Evolutionary conservation across 2,797 vertebrate species (phyloP).

Genomic region (Pelobates cultripes): DNA sequence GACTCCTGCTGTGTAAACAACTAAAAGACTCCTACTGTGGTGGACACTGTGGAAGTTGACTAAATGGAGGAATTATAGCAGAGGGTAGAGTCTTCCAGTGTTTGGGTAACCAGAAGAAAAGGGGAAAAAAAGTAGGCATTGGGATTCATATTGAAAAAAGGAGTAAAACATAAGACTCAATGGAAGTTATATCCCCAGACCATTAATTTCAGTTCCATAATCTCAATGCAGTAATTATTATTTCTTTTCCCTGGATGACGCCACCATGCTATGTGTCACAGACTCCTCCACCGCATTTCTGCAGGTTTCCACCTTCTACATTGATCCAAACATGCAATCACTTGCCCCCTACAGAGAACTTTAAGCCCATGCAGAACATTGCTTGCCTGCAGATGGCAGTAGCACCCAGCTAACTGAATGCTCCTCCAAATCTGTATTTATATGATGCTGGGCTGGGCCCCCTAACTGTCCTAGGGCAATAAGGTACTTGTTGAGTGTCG

Average conservation of each 20-base stretch:
- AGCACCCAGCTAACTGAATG: background rate
- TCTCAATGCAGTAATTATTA: too few relatives aligned
- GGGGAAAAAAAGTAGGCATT: background rate
- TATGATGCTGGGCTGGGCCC: background rate
- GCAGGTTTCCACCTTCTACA: too few relatives aligned
- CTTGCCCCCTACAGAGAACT: background rate
- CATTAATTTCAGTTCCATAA: background rate
- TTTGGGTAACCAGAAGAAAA: background rate
- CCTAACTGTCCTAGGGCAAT: background rate
- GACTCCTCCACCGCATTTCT: background rate
- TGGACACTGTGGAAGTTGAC: background rate
- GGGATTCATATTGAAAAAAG: background rate
- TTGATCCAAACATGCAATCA: background rate
- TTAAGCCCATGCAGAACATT: background rate
- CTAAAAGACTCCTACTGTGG: background rate
- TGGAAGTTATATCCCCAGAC: too few relatives aligned
- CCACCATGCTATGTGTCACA: background rate
- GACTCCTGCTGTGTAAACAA: slow-evolving; percentile 39
- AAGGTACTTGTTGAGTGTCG: background rate
- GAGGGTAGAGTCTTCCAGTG: background rate
- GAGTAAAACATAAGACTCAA: background rate
- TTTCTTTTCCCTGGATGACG: too few relatives aligned
- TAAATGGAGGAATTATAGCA: background rate
- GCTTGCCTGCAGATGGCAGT: background rate
- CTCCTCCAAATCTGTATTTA: background rate